These are phyloP conservation scores for Nomia melanderi DNA, from an alignment of 1,140 invertebrate genomes.

Conservation along the genomic window DNA sequence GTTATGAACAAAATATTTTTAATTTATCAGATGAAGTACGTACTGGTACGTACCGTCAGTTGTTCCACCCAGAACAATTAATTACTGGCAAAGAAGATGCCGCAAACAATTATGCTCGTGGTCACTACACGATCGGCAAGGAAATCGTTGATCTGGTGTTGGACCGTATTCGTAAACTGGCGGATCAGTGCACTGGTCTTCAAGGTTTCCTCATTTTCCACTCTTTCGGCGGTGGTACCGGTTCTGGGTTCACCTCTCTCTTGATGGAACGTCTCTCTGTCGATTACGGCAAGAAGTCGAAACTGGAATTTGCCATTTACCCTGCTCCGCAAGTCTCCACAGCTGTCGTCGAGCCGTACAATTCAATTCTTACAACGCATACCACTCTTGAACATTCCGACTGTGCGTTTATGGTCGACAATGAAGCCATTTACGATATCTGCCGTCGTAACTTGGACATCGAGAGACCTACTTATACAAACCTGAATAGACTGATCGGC, in stretches of 20 bases:
- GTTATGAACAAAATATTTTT: no score
- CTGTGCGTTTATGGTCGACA: slow-evolving; percentile 94
- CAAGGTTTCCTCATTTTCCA: slow-evolving; percentile 66
- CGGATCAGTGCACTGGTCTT: slow-evolving; percentile 61
- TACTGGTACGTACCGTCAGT: slow-evolving; percentile 86
- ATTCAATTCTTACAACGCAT: slow-evolving; percentile 60
- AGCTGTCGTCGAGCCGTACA: slow-evolving; percentile 59
- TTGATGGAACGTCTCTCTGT: slow-evolving; percentile 63
- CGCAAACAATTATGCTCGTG: slow-evolving; percentile 60
- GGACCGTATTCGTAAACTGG: slow-evolving; percentile 58
- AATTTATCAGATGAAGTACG: slow-evolving; percentile 56
- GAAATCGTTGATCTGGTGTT: slow-evolving; percentile 62
- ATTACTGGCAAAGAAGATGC: slow-evolving; percentile 65
- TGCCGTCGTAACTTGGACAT: slow-evolving; percentile 94
- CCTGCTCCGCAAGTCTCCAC: slow-evolving; percentile 62
- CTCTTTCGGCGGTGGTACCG: slow-evolving; percentile 60
- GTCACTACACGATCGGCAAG: slow-evolving; percentile 63
- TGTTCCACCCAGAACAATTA: slow-evolving; percentile 79
- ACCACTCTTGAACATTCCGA: slow-evolving; percentile 91
- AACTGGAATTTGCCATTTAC: slow-evolving; percentile 60
- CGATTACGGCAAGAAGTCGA: slow-evolving; percentile 62
- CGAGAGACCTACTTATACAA: slow-evolving; percentile 88
- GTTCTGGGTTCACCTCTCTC: slow-evolving; percentile 60
- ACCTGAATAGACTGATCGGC: slow-evolving; percentile 59
- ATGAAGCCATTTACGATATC: slow-evolving; percentile 95